Evolutionary conservation across 2,888 invertebrate species (phyloP), one percentile per base, ranked within the genome.

Genomic region (Noctua comes): DNA sequence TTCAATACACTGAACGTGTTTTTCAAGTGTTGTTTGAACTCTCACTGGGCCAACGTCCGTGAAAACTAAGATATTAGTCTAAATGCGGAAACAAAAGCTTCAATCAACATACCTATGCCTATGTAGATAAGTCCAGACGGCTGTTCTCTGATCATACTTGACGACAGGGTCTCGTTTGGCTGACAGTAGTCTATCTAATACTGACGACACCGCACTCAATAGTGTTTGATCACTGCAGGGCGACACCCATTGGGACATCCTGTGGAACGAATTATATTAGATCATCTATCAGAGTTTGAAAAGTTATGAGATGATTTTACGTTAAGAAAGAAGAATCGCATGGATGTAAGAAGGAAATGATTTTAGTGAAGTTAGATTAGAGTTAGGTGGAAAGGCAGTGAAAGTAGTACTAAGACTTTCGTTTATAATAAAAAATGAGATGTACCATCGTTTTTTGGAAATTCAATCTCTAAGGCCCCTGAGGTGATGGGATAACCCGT

Each of bases 81-180:
- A 43, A 43, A 66, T 43, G 16, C 43, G 11, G 43, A 43, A 66
- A 43, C 24, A 43, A 43, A 66, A 43, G 18, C 10, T 18, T 18
- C 31, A 75, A 43, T 43, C 31, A 76, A 76, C 57, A 46, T 59
- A 96, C 97, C 95, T 96, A 91, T 98, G 97, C 77, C 99, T 97
- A 93, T 99, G 99, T 76, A 99, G 96, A 94, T 99, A 99, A n/a
- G 99, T 98, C 99, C 99, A 99, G 51, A 99, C 98, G 90, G 99
- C 99, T 8, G 98, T 97, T 89, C 98, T 98, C 1, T 98, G 98
- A 93, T 99, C 99, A 92, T 99, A 99, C 90, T 99, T 98, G 1
- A 99, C 99, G 90, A 99, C 98, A 0, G 99, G 99, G 95, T 99
- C 99, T 1, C 97, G 93, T 78, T 96, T 96, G 77, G 98, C 98